A percentile compares a stretch with the other conserved stretches of the same genome.
These are phyloP conservation scores for Aleiodes testaceus DNA, from an alignment of 2,888 invertebrate genomes.

Conservation along the genomic window DNA sequence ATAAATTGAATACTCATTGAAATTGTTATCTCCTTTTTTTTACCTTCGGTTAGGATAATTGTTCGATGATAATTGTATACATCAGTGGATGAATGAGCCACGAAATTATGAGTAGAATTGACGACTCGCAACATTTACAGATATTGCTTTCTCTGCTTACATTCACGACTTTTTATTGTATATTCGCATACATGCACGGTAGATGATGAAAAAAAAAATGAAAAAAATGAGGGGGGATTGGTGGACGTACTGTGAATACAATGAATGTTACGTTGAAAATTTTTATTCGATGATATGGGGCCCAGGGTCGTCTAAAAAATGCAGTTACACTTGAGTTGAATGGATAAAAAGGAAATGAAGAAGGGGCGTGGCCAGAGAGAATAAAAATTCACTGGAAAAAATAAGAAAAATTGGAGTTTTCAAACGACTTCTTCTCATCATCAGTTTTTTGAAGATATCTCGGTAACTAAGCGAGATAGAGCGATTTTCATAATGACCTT, in stretches of 20 bases:
- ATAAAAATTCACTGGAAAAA: conserved; percentile 1
- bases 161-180: conserved; percentile 4
- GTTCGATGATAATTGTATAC: conserved; percentile 39
- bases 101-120: conserved; percentile 39
- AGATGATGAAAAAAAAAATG: background rate
- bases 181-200: background rate
- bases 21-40: too few relatives aligned
- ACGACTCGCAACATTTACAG: conserved; percentile 38
- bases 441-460: too few relatives aligned
- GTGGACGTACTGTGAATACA: background rate
- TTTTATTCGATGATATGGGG: conserved; percentile 1
- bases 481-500: too few relatives aligned
- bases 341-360: conserved; percentile 5
- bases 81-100: conserved; percentile 40
- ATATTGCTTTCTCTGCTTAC: conserved; percentile 42
- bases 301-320: background rate
- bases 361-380: background rate
- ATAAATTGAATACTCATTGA: background rate
- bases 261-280: background rate
- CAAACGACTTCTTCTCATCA: too few relatives aligned
- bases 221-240: background rate
- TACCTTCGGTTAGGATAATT: background rate
- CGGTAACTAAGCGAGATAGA: too few relatives aligned
- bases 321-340: conserved; percentile 20
- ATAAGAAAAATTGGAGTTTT: too few relatives aligned